phyloP scores from a whole-genome alignment of 2,113 vertebrate species.

The Gobiocypris rarus region DNA sequence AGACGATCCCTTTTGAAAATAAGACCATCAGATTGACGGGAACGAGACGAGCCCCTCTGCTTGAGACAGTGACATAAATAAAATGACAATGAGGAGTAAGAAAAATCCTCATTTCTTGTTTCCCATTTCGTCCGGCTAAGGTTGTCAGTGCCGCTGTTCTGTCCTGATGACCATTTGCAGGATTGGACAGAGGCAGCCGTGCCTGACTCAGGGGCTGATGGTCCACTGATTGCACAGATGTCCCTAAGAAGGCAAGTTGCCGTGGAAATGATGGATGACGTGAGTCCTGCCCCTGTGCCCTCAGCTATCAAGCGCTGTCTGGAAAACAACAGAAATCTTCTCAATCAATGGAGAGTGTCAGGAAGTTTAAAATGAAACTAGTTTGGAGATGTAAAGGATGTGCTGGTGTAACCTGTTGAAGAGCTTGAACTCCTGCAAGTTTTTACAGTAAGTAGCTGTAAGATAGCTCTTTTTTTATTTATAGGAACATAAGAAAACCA shows the following conservation, averaged over 20 bases:
- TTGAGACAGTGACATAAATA: conserved; percentile 82
- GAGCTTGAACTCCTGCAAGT: background rate
- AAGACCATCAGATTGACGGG: conserved; percentile 77
- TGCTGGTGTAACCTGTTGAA: conserved; percentile 13
- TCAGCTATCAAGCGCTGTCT: conserved; percentile 38
- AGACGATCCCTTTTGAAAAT: conserved; percentile 77
- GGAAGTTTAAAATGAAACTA: conserved; percentile 29
- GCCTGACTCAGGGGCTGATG: conserved; percentile 76
- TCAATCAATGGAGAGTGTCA: conserved; percentile 49
- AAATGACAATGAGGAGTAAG: conserved; percentile 60
- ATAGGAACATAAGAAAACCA: background rate
- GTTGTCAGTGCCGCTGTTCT: conserved; percentile 88
- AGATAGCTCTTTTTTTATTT: background rate
- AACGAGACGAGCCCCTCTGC: conserved; percentile 77
- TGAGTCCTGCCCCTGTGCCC: conserved; percentile 51
- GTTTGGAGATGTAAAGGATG: background rate
- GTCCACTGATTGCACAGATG: conserved; percentile 80
- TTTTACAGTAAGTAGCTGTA: background rate
- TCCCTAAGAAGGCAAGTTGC: conserved; percentile 70
- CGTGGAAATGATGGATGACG: conserved; percentile 80
- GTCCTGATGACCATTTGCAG: conserved; percentile 78
- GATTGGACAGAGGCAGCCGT: conserved; percentile 78
- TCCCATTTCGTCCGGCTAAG: conserved; percentile 65
- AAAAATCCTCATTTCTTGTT: conserved; percentile 64
- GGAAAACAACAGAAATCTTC: conserved; percentile 51